phyloP scores from a whole-genome alignment of 1,140 invertebrate species.

The Armadillidium nasatum region DNA sequence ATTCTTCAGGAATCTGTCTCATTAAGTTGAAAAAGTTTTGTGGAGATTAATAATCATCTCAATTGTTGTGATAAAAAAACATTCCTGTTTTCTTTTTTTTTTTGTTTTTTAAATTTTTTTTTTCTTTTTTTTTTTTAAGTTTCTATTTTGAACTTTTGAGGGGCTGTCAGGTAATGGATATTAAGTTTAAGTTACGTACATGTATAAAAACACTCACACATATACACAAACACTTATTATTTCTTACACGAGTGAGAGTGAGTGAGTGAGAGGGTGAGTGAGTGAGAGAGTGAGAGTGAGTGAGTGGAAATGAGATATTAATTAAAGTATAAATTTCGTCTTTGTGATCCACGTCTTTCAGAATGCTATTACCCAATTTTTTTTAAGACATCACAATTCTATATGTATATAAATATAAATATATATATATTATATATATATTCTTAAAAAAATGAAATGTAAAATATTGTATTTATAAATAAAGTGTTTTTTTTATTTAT shows the following conservation, averaged over 20 bases:
- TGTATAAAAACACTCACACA: background rate
- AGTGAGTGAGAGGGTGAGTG: too few species aligned
- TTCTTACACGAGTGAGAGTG: too few species aligned
- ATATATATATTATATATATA: background rate
- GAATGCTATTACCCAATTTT: background rate
- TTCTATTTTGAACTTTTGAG: background rate
- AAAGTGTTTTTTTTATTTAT: background rate
- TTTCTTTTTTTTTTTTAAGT: background rate
- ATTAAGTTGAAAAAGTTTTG: too few species aligned
- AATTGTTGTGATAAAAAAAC: background rate
- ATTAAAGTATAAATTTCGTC: background rate
- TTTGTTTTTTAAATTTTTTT: background rate
- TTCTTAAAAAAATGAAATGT: background rate
- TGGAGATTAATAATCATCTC: background rate
- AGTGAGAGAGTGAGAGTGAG: too few species aligned
- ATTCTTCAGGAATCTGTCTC: too few species aligned
- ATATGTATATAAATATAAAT: constrained; percentile 8
- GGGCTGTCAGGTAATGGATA: constrained; percentile 5
- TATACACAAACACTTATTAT: background rate
- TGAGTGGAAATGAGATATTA: too few species aligned
- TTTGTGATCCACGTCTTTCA: background rate
- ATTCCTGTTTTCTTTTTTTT: background rate
- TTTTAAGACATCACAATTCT: background rate
- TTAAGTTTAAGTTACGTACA: background rate
- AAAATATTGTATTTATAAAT: constrained; percentile 14